These are phyloP conservation scores for Scytalopus superciliaris DNA, from an alignment of 2,113 vertebrate genomes.

Conservation along the genomic window DNA sequence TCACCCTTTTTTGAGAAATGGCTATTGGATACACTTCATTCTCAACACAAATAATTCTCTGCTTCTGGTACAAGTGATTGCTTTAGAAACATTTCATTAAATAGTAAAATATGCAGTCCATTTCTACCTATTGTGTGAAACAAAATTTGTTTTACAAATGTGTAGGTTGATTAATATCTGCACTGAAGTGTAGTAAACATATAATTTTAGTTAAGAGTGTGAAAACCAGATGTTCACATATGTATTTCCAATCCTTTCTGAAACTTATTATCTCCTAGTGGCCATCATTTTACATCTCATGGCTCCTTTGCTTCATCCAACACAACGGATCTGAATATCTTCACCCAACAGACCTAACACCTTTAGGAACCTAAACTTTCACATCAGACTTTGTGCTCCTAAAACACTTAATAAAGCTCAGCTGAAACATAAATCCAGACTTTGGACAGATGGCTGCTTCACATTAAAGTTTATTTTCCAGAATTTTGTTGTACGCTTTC, in stretches of 20 bases:
- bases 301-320: background rate
- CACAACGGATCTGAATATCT: background rate
- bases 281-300: background rate
- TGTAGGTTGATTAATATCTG: background rate
- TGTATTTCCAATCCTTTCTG: background rate
- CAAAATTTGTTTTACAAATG: background rate
- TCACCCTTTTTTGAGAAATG: background rate
- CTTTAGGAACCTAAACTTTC: background rate
- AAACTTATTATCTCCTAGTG: background rate
- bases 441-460: background rate
- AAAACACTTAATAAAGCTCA: background rate
- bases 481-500: conserved; percentile 36
- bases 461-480: conserved; percentile 32
- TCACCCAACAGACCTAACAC: background rate
- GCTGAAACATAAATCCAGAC: conserved; percentile 3
- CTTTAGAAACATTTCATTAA: background rate
- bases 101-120: background rate
- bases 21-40: background rate
- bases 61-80: background rate
- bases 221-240: background rate
- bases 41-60: background rate
- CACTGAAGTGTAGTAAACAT: background rate
- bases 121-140: background rate
- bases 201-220: background rate
- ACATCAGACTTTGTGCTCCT: background rate